Evolutionary conservation across 1,140 invertebrate species (phyloP).

Genomic region (Lethocerus indicus): DNA sequence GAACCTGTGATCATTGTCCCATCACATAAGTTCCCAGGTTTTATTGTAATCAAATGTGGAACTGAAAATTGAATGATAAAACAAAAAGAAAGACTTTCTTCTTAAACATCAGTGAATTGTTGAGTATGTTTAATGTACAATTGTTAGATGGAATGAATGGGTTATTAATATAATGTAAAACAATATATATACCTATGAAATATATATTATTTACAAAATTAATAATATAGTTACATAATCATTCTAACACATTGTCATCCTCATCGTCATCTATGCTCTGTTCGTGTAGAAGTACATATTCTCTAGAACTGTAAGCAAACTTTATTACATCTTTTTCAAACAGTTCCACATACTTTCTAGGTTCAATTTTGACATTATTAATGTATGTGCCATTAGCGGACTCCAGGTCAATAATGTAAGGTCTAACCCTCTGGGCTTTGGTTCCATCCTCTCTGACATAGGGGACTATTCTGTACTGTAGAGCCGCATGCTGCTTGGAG

Average conservation of each 20-base stretch:
- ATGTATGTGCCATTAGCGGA: conserved; percentile 97
- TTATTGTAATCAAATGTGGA: too few relatives aligned
- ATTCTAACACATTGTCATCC: conserved; percentile 38
- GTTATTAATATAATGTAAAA: too few relatives aligned
- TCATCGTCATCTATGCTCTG: conserved; percentile 73
- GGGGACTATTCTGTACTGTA: conserved; percentile 83
- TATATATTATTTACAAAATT: too few relatives aligned
- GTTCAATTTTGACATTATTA: conserved; percentile 85
- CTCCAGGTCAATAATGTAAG: conserved; percentile 93
- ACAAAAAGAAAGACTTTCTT: too few relatives aligned
- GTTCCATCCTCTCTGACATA: conserved; percentile 58
- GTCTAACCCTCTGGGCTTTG: conserved; percentile 45
- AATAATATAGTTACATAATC: too few relatives aligned
- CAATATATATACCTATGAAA: too few relatives aligned
- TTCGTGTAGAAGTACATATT: conserved; percentile 91
- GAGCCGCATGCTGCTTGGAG: conserved; percentile 94
- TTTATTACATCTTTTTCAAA: conserved; percentile 93
- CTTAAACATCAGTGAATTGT: too few relatives aligned
- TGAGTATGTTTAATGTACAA: too few relatives aligned
- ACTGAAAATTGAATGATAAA: too few relatives aligned
- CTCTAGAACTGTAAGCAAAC: conserved; percentile 91
- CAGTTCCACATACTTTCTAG: conserved; percentile 80
- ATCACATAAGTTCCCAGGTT: too few relatives aligned
- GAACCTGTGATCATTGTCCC: too few relatives aligned
- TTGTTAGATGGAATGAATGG: too few relatives aligned